Evolutionary conservation across 2,113 vertebrate species (phyloP).

Genomic region (Colistium nudipinnis): DNA sequence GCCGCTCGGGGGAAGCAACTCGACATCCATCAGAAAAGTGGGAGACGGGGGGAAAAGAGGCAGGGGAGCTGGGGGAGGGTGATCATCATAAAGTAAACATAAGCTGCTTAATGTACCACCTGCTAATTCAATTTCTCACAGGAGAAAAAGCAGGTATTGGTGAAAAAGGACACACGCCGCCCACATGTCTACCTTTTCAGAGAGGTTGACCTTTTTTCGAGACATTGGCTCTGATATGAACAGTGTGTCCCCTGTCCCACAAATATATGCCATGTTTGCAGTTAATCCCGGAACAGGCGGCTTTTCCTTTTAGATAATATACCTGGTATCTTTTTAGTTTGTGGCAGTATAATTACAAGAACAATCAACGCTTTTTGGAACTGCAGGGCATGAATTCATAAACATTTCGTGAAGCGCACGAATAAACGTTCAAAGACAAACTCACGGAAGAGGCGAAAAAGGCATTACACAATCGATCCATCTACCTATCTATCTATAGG

Average conservation of each 20-base stretch:
- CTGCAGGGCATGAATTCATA: not conserved
- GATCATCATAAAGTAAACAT: conserved; percentile 62
- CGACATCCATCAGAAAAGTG: conserved; percentile 46
- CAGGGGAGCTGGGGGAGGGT: conserved; percentile 21
- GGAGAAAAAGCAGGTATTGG: conserved; percentile 41
- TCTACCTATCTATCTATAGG: not conserved
- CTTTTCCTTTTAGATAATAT: too few species aligned
- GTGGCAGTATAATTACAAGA: not conserved
- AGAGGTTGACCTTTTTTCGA: conserved; percentile 65
- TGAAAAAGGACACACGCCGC: conserved; percentile 45
- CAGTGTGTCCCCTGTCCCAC: not conserved
- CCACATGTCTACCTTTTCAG: conserved; percentile 24
- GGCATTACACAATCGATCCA: too few species aligned
- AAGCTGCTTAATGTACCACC: conserved; percentile 72
- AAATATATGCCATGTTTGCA: conserved; percentile 13
- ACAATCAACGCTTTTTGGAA: not conserved
- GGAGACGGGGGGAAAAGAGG: conserved; percentile 15
- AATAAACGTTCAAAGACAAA: too few species aligned
- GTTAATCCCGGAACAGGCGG: too few species aligned
- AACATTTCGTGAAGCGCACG: not conserved
- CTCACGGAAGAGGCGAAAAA: too few species aligned
- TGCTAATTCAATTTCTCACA: conserved; percentile 67
- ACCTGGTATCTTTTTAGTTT: too few species aligned
- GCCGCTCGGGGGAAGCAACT: conserved; percentile 39
- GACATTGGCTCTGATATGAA: conserved; percentile 35